A percentile compares a stretch with the other conserved stretches of the same genome.
phyloP scores from a whole-genome alignment of 1,140 invertebrate genomes.

The Ostrea edulis region DNA sequence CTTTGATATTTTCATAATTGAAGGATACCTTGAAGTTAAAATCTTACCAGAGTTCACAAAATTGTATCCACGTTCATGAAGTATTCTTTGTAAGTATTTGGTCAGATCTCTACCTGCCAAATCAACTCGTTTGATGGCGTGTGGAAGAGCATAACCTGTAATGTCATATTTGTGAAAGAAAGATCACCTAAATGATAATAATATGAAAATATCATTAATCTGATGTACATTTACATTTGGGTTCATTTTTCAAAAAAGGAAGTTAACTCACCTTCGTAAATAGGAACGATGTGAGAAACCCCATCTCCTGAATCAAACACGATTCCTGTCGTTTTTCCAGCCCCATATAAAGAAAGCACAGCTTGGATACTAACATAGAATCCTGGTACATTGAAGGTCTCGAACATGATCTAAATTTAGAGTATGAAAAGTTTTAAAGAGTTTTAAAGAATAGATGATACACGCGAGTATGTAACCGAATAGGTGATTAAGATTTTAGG shows the following conservation, averaged over 20 bases:
- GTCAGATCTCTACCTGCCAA: slow-evolving; percentile 96
- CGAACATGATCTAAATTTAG: slow-evolving; percentile 79
- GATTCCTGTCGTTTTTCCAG: slow-evolving; percentile 95
- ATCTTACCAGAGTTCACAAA: slow-evolving; percentile 89
- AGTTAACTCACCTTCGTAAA: slow-evolving; percentile 86
- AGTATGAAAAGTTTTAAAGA: no score
- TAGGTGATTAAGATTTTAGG: no score
- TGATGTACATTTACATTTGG: background rate
- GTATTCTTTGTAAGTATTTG: slow-evolving; percentile 96
- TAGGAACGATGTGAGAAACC: slow-evolving; percentile 94
- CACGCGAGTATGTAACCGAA: no score
- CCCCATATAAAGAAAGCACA: slow-evolving; percentile 94
- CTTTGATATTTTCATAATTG: no score
- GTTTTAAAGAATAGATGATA: no score
- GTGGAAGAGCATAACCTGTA: slow-evolving; percentile 84
- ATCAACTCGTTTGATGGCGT: slow-evolving; percentile 93
- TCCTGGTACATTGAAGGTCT: slow-evolving; percentile 91
- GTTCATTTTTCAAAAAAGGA: background rate
- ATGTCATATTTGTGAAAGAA: background rate
- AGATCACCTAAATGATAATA: background rate
- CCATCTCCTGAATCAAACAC: slow-evolving; percentile 95
- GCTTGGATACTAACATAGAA: slow-evolving; percentile 96
- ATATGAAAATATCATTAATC: background rate
- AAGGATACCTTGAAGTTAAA: background rate
- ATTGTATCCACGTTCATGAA: slow-evolving; percentile 97